Evolutionary conservation across 2,888 invertebrate genomes (phyloP).

Genomic region (Yponomeuta plumbellus): DNA sequence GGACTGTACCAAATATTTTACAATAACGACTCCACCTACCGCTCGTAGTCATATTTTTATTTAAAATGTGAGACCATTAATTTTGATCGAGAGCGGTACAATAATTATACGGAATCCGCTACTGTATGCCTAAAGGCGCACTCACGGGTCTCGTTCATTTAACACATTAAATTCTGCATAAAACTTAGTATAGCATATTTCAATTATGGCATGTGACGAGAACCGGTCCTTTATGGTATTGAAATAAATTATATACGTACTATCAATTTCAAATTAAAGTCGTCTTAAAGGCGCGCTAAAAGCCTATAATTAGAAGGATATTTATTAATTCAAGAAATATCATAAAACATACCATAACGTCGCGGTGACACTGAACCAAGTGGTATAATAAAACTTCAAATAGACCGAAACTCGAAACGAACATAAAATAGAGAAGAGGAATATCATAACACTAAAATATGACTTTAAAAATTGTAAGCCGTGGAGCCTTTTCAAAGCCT

Average conservation of each 20-base stretch:
- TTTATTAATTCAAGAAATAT: background rate
- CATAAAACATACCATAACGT: slow-evolving; percentile 34
- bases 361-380: slow-evolving; percentile 52
- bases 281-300: background rate
- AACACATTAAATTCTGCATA: background rate
- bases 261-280: background rate
- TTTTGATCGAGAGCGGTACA: slow-evolving; percentile 2
- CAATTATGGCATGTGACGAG: background rate
- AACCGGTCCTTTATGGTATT: background rate
- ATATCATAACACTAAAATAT: slow-evolving; percentile 47
- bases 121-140: slow-evolving; percentile 21
- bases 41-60: background rate
- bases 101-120: slow-evolving; percentile 18
- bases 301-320: background rate
- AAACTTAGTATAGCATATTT: background rate
- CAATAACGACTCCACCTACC: slow-evolving; percentile 5
- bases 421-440: slow-evolving; percentile 51
- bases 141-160: background rate
- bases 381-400: slow-evolving; percentile 28
- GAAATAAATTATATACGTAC: background rate
- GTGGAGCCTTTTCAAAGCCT: slow-evolving; percentile 42
- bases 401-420: slow-evolving; percentile 40
- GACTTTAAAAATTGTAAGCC: slow-evolving; percentile 52
- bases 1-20: background rate
- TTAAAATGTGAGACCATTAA: background rate